Evolutionary conservation across 2,888 invertebrate species (phyloP), one percentile per base, ranked within the genome.

Genomic region (Noctua pronuba): DNA sequence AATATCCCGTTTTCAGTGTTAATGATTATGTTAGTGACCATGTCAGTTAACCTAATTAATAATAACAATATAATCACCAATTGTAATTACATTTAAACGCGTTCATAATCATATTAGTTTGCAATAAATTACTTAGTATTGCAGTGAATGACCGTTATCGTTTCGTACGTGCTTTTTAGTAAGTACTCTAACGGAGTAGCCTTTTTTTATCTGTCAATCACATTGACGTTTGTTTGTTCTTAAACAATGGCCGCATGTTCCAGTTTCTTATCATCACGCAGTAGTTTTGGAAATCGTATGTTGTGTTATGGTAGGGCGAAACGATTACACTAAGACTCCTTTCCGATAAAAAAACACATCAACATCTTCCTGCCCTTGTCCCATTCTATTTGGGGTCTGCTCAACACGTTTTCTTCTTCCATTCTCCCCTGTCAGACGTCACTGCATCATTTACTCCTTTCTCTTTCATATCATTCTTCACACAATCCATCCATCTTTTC

Each of bases 211-310:
- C 52, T 41, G 3, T 38, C 10, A 44, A 70, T 78, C 31, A 21
- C 41, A 18, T 44, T 66, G 52, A 55, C 18, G 31, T 28, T 82
- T 73, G 68, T 83, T 79, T 84, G 31, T 80, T 79, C 69, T 72
- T 52, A 52, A 79, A 79, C 68, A 82, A 84, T 82, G 28, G 28
- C 52, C 52, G 73, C 21, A 2, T 73, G 64, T 73, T 58, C 35
- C 66, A 46, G 21, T 67, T 77, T 64, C 7, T 67, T 71, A 71
- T 44, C 66, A 64, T n/a, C 11, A n/a, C 21, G 3, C 38, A 35
- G n/a, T 55, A 24, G 21, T 55, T 67, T 60, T 46, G 31, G n/a
- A 28, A 73, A 38, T 46, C 21, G 24, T 49, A 31, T 35, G 6
- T 24, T 62, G n/a, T 58, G 6, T 38, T 62, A 35, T 35, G 24